phyloP scores from a whole-genome alignment of 1,140 invertebrate genomes.

The Microplitis mediator region DNA sequence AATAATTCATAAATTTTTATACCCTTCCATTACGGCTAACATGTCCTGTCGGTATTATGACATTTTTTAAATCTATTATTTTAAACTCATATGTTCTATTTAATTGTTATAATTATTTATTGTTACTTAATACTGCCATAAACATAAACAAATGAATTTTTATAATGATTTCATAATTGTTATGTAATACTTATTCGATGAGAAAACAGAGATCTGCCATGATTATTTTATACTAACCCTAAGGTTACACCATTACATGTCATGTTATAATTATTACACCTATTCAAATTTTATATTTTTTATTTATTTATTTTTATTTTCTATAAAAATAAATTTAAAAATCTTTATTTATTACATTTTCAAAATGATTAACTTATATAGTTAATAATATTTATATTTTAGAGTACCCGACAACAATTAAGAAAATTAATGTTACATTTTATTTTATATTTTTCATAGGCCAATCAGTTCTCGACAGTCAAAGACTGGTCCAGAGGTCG shows the following conservation, averaged over 20 bases:
- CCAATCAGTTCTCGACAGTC: slow-evolving; percentile 69
- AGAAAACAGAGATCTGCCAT: slow-evolving; percentile 50
- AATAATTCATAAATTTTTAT: background rate
- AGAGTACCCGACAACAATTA: background rate
- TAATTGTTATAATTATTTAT: slow-evolving; percentile 1
- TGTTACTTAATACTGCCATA: background rate
- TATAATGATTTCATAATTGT: slow-evolving; percentile 24
- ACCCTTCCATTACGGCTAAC: background rate
- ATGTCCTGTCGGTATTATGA: slow-evolving; percentile 52
- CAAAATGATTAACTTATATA: no score
- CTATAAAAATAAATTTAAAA: no score
- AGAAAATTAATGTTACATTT: slow-evolving; percentile 21
- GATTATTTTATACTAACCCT: slow-evolving; percentile 29
- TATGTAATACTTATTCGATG: slow-evolving; percentile 47
- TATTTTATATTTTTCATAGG: slow-evolving; percentile 59
- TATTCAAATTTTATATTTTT: background rate
- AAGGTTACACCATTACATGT: slow-evolving; percentile 8
- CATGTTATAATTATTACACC: background rate
- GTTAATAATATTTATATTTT: background rate
- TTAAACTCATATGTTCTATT: background rate
- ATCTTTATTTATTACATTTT: background rate
- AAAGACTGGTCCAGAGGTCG: slow-evolving; percentile 75
- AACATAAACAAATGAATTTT: background rate
- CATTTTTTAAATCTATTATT: slow-evolving; percentile 8
- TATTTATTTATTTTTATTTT: slow-evolving; percentile 1